Percentiles rank a stretch among this genome's conserved stretches.
These are phyloP conservation scores for Puntigrus tetrazona DNA, from an alignment of 2,113 vertebrate species.

Conservation along the genomic window DNA sequence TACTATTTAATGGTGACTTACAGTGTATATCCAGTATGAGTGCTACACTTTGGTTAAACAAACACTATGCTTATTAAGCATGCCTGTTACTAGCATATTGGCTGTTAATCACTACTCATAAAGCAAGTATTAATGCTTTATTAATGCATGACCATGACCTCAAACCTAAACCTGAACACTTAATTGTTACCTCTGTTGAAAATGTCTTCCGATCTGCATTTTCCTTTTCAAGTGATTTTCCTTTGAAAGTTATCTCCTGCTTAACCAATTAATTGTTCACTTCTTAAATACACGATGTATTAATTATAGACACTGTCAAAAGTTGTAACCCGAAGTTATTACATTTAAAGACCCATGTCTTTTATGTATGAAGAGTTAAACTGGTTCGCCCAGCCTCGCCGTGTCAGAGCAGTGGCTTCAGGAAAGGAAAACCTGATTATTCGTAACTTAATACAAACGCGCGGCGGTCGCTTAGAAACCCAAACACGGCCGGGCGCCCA, in stretches of 20 bases:
- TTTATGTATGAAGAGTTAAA: no score
- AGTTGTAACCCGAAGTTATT: background rate
- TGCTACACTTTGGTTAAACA: no score
- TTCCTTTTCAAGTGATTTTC: background rate
- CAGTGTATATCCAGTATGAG: background rate
- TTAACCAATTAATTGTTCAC: background rate
- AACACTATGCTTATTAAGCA: no score
- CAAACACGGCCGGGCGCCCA: constrained; percentile 14
- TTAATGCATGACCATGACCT: no score
- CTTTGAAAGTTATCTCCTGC: background rate
- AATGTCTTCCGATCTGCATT: background rate
- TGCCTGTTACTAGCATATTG: no score
- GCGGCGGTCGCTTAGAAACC: constrained; percentile 16
- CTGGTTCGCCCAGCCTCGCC: background rate
- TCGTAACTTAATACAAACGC: constrained; percentile 26
- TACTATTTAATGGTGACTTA: background rate
- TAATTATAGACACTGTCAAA: no score
- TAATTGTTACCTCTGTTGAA: background rate
- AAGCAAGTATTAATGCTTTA: no score
- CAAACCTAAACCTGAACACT: no score
- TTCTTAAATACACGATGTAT: no score
- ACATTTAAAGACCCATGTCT: no score
- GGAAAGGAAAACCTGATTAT: constrained; percentile 33
- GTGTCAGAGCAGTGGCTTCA: constrained; percentile 5
- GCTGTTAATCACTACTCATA: no score